Conservation (phyloP, 2,113 vertebrate species). For the Anoura caudifer region DNA sequence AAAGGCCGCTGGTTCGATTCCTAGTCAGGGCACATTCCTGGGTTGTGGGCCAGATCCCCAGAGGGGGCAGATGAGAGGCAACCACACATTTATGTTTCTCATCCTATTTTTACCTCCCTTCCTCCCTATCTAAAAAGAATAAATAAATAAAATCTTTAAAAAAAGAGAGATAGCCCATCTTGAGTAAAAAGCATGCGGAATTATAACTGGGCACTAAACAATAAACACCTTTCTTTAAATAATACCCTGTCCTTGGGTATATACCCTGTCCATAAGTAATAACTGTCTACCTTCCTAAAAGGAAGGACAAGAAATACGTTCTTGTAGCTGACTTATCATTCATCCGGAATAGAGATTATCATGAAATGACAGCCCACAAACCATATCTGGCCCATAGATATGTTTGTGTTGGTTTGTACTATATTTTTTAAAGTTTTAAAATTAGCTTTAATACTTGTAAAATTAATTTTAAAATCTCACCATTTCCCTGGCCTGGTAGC, state of each 20-base stretch:
- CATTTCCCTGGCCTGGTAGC: too few species aligned
- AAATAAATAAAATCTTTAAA: too few species aligned
- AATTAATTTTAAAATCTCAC: neutral
- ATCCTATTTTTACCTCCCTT: too few species aligned
- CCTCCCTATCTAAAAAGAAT: too few species aligned
- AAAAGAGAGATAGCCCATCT: neutral
- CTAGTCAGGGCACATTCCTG: too few species aligned
- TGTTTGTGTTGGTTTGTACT: neutral
- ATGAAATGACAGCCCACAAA: neutral
- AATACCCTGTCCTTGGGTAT: rapidly evolving
- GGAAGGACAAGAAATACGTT: neutral
- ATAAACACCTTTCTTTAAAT: neutral
- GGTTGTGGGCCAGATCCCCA: too few species aligned
- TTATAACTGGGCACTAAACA: neutral
- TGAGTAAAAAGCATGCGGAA: neutral
- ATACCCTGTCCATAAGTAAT: neutral
- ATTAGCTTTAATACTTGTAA: neutral
- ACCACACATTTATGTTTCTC: too few species aligned
- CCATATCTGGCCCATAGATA: neutral
- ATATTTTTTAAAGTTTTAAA: neutral
- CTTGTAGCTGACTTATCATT: neutral
- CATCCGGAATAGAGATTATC: neutral
- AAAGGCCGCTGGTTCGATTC: too few species aligned
- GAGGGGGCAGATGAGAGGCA: too few species aligned
- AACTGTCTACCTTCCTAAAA: neutral